Conservation (phyloP, 1,140 invertebrate genomes). For the Aphaenogaster floridana region DNA sequence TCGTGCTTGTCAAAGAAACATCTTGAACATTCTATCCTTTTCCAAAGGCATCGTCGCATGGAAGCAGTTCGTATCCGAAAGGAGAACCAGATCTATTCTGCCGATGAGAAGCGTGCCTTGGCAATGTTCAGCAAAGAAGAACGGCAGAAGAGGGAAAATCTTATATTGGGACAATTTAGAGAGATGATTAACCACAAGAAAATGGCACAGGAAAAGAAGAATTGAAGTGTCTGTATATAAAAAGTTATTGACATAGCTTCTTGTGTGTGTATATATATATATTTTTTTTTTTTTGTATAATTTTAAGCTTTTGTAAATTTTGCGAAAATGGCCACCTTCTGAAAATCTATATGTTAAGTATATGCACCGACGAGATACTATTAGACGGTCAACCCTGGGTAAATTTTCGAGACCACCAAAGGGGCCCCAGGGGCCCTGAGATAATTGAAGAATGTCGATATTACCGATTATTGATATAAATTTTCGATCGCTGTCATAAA, state of each 20-base stretch:
- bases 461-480: no score
- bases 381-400: no score
- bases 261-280: slow-evolving; percentile 28
- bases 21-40: slow-evolving; percentile 51
- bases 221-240: slow-evolving; percentile 69
- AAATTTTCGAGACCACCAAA: no score
- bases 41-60: slow-evolving; percentile 97
- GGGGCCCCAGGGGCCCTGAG: no score
- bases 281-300: neutral
- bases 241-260: neutral
- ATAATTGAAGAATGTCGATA: no score
- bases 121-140: slow-evolving; percentile 99
- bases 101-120: slow-evolving; percentile 99
- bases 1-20: slow-evolving; percentile 31
- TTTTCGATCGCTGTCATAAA: no score
- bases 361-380: no score
- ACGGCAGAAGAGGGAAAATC: slow-evolving; percentile 97
- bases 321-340: neutral
- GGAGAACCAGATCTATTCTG: slow-evolving; percentile 99
- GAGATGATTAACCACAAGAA: slow-evolving; percentile 95
- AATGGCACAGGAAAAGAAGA: slow-evolving; percentile 87
- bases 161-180: slow-evolving; percentile 97
- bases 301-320: slow-evolving; percentile 18
- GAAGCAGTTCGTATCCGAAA: slow-evolving; percentile 99
- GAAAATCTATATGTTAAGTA: no score